Conservation (phyloP, 2,888 invertebrate genomes). For the Trichopria drosophilae region DNA sequence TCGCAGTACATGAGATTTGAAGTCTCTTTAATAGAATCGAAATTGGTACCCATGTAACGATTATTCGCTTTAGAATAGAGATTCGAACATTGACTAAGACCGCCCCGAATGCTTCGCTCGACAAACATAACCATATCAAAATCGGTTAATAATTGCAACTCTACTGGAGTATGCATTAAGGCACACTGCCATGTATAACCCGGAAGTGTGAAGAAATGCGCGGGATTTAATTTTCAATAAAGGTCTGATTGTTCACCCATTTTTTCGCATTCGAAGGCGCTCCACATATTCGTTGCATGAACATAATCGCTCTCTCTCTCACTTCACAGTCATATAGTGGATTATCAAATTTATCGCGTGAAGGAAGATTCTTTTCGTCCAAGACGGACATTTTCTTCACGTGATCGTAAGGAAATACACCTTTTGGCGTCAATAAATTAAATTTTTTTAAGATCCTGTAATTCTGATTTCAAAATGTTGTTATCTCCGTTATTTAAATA, state of each 20-base stretch:
- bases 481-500: constrained; percentile 22
- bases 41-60: constrained; percentile 27
- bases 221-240: constrained; percentile 17
- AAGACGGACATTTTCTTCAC: background rate
- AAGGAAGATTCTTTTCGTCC: background rate
- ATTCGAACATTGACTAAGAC: constrained; percentile 31
- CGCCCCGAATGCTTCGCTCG: constrained; percentile 38
- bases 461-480: too few relatives aligned
- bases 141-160: constrained; percentile 32
- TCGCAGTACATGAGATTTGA: constrained; percentile 29
- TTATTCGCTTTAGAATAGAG: constrained; percentile 38
- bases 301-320: background rate
- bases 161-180: constrained; percentile 25
- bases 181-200: constrained; percentile 29
- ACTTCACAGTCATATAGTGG: background rate
- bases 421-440: constrained; percentile 6
- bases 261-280: constrained; percentile 7
- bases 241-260: constrained; percentile 22
- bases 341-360: constrained; percentile 1
- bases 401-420: constrained; percentile 4
- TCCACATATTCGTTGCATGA: constrained; percentile 5
- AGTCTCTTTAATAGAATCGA: constrained; percentile 9
- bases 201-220: constrained; percentile 30
- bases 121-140: constrained; percentile 35
- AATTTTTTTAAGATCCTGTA: too few relatives aligned